A percentile compares a stretch with the other conserved stretches of the same genome.
Evolutionary conservation across 2,888 invertebrate species (phyloP).

Genomic region (Brachylomia viminalis): DNA sequence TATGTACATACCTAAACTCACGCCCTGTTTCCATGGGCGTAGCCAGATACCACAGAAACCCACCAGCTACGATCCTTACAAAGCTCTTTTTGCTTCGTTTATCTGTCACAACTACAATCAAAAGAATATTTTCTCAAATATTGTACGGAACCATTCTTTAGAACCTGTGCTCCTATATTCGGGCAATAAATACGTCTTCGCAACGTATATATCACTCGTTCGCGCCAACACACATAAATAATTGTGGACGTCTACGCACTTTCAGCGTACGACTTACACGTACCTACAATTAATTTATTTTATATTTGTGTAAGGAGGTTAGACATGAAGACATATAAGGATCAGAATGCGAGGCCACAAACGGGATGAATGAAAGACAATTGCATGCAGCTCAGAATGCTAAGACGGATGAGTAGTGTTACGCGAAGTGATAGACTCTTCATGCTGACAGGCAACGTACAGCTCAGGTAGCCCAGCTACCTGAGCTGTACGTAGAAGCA

Average conservation of each 20-base stretch:
- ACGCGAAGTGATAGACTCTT: neutral
- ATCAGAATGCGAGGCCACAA: neutral
- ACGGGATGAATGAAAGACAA: neutral
- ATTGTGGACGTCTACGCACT: conserved; percentile 67
- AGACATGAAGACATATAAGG: neutral
- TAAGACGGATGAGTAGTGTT: neutral
- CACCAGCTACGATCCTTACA: neutral
- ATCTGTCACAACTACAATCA: neutral
- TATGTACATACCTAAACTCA: neutral
- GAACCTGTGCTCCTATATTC: conserved; percentile 30
- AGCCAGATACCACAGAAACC: neutral
- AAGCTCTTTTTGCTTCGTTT: neutral
- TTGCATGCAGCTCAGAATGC: neutral
- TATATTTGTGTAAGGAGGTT: conserved; percentile 39
- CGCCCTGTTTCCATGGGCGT: neutral
- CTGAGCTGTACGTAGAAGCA: too few species aligned
- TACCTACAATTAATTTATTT: conserved; percentile 67
- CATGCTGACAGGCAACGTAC: too few species aligned
- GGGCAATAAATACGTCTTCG: conserved; percentile 76
- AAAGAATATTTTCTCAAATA: neutral
- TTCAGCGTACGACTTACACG: conserved; percentile 32
- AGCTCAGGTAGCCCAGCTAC: too few species aligned
- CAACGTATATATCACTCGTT: conserved; percentile 66
- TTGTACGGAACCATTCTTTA: conserved; percentile 50
- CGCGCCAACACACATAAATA: conserved; percentile 68